Conservation (phyloP, 2,888 invertebrate species). For the Siphlonurus alternatus region DNA sequence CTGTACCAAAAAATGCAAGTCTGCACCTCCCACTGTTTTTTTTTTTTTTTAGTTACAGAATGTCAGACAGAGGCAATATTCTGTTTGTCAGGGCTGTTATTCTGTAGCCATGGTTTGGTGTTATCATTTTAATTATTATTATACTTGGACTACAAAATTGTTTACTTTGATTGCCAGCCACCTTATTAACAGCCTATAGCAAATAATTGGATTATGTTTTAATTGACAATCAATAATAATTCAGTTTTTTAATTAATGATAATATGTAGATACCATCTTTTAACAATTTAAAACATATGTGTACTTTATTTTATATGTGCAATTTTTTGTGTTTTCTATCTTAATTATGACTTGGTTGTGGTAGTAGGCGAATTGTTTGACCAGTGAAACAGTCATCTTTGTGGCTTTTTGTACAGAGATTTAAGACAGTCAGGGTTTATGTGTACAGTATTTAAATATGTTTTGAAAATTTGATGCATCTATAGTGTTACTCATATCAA, state of each 20-base stretch:
- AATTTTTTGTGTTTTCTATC: neutral
- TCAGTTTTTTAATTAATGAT: neutral
- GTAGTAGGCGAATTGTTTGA: neutral
- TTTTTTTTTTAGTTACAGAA: too few relatives aligned
- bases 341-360: slow-evolving; percentile 2
- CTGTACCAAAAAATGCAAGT: too few relatives aligned
- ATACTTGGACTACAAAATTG: too few relatives aligned
- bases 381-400: neutral
- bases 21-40: too few relatives aligned
- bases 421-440: slow-evolving; percentile 3
- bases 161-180: too few relatives aligned
- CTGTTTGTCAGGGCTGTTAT: too few relatives aligned
- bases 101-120: too few relatives aligned
- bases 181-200: too few relatives aligned
- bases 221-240: neutral
- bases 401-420: neutral
- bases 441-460: slow-evolving; percentile 6
- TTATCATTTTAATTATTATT: too few relatives aligned
- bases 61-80: too few relatives aligned
- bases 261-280: neutral
- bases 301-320: neutral
- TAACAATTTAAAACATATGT: too few relatives aligned
- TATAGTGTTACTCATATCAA: slow-evolving; percentile 6
- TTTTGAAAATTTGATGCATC: neutral
- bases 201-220: neutral